Base-by-base conservation (phyloP, 2,797 vertebrate genomes). In the Pangasius djambal region DNA sequence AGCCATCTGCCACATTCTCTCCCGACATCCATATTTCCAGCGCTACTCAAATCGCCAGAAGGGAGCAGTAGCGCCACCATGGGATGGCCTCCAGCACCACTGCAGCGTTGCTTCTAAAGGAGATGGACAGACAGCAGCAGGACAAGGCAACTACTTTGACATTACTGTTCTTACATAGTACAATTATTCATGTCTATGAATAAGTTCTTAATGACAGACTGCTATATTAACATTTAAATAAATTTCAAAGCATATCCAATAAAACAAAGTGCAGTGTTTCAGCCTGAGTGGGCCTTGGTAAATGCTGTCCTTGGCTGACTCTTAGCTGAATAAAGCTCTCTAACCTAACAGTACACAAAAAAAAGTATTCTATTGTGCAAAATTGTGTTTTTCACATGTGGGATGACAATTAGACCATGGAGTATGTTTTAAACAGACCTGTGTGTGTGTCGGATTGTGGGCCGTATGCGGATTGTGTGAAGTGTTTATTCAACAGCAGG, bases 1-100 rank as follows among this genome's bases (percentile, higher is more conserved):
- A 99, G 98, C 98, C 98, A 98, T 98, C 98, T 99, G 98, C 97
- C 98, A 98, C 96, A 97, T 97, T 97, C 97, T 97, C 97, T 98
- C 97, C 97, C 96, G 96, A 97, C 97, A 96, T 98, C 97, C 98
- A 97, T 99, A 99, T 98, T 99, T 99, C 96, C 97, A 97, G 95
- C 94, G 95, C 97, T 95, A 96, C 96, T 97, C 96, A 96, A 96
- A 96, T 97, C 95, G n/a, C 52, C 75, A 77, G 59, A 96, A 96
- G 96, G 97, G 96, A 96, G 81, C 92, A 90, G 94, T 95, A 96
- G 95, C 95, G 96, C 97, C 98, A 97, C 97, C 95, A 95, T 95
- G 97, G 97, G 97, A 97, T 95, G 5, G 94, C 95, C 95, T 95
- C 96, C 94, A 96, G 97, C 95, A 97, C 97, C 97, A 97, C 97